Percentiles rank a stretch among this genome's conserved stretches.
Conservation (phyloP, 2,113 vertebrate species). For the Dasyurus viverrinus region DNA sequence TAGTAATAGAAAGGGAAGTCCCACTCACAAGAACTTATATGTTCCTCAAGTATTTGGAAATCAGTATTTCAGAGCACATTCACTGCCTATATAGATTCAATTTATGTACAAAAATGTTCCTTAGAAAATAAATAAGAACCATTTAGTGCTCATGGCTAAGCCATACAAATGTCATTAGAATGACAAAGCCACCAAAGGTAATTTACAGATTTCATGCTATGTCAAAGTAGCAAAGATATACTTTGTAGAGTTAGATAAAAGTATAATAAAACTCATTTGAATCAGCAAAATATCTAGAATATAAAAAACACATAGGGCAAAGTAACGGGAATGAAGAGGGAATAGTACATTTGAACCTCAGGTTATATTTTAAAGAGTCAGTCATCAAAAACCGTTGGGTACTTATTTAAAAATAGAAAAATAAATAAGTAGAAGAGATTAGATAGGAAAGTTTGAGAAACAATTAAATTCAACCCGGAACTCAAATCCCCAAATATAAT, state of each 20-base stretch:
- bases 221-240: neutral
- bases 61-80: neutral
- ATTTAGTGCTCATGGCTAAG: neutral
- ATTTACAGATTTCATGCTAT: neutral
- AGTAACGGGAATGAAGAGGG: neutral
- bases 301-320: neutral
- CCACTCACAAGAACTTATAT: neutral
- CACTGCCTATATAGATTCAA: neutral
- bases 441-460: neutral
- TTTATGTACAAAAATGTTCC: neutral
- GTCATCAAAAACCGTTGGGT: neutral
- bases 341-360: neutral
- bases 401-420: neutral
- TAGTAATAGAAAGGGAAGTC: neutral
- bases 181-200: neutral
- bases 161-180: neutral
- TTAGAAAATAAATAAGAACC: neutral
- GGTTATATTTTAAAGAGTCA: neutral
- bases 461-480: neutral
- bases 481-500: neutral
- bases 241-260: neutral
- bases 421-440: neutral
- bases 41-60: too few relatives aligned
- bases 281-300: neutral
- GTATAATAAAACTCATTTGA: neutral